Evolutionary conservation across 2,797 vertebrate genomes (phyloP), one percentile per base, ranked within the genome.

Genomic region (Cryptoprocta ferox): DNA sequence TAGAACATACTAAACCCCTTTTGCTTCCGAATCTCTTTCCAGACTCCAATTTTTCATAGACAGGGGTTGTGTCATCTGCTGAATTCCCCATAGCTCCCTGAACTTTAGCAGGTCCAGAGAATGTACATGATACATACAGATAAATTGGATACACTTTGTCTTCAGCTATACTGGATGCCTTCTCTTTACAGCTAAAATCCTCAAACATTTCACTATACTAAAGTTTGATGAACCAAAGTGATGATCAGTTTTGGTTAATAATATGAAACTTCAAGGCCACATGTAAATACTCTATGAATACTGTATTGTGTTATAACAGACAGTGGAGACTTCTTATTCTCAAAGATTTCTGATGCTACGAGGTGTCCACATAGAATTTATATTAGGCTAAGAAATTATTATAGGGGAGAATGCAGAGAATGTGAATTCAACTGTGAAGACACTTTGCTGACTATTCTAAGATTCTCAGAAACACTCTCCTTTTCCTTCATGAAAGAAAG

Each of bases 381-480:
- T 76, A 94, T 85, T 37, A 95, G 21, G 42, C 39, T 86, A 71
- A 96, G 82, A 35, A 79, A 94, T 70, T 75, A 79, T 65, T 56
- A 59, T 10, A n/a, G 4, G 13, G 28, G 7, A 45, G 39, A 65
- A 90, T 39, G 11, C n/a, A 95, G 32, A 93, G n/a, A 89, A 89
- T 7, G 30, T 86, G 24, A 96, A 86, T 66, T 87, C 59, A 91
- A 70, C 70, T 88, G 35, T 63, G 45, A 95, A 93, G 45, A 70
- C 75, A 68, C 71, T 70, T 87, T 75, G 42, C 28, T 88, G 30
- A 75, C 71, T 66, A 30, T 81, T 89, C 48, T 16, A 45, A 88
- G 59, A 78, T 28, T 39, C 93, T 98, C 96, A 66, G 50, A 96
- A 93, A 45, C n/a, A 13, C 18, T 98, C 53, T 97, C 84, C 42